Percentiles rank a stretch among this genome's conserved stretches.
Evolutionary conservation across 2,113 vertebrate species (phyloP).

Genomic region (Phycodurus eques): DNA sequence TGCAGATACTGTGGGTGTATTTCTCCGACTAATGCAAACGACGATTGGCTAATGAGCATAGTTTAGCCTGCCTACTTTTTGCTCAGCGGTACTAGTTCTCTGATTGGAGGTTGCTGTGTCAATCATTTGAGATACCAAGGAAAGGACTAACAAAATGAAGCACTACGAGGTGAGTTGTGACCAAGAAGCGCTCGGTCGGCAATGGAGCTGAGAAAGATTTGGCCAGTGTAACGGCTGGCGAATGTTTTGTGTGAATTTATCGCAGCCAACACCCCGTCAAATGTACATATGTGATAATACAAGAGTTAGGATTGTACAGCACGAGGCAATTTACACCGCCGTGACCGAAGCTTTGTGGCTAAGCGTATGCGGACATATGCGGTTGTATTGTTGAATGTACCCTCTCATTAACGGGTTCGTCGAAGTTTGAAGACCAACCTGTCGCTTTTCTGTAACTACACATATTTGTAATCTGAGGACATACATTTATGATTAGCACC

Average conservation of each 20-base stretch:
- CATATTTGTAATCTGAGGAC: background rate
- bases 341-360: constrained; percentile 17
- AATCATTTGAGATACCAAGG: constrained; percentile 48
- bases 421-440: background rate
- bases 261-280: background rate
- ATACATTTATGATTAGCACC: background rate
- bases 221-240: accelerated
- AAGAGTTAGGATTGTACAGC: background rate
- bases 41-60: constrained; percentile 24
- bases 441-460: background rate
- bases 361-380: background rate
- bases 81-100: background rate
- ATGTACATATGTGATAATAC: background rate
- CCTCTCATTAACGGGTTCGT: background rate
- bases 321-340: constrained; percentile 12
- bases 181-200: constrained; percentile 27
- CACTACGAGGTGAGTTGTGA: constrained; percentile 77
- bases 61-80: background rate
- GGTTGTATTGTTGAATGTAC: background rate
- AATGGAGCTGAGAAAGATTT: constrained; percentile 1
- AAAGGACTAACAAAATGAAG: constrained; percentile 74
- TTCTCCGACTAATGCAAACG: accelerated
- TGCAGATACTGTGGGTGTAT: background rate
- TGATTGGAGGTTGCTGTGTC: constrained; percentile 62
- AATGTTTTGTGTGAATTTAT: background rate